Percentiles rank a stretch among this genome's conserved stretches.
Evolutionary conservation across 1,140 invertebrate genomes (phyloP).

Genomic region (Cardiocondyla obscurior): DNA sequence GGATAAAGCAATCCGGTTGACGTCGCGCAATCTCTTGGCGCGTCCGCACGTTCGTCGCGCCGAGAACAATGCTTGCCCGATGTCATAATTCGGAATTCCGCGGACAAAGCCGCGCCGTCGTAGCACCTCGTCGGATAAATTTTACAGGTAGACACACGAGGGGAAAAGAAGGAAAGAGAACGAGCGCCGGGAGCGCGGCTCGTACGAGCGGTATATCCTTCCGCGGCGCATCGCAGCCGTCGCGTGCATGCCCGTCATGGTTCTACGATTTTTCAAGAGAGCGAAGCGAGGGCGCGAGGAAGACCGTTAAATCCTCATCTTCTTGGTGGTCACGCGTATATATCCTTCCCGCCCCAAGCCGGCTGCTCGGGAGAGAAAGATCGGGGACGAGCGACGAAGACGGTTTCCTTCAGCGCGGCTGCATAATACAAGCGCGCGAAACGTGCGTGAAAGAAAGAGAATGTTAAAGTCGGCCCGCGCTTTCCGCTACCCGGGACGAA

Average conservation of each 20-base stretch:
- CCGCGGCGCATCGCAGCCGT: conserved; percentile 4
- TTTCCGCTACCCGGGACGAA: conserved; percentile 10
- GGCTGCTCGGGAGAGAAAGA: not conserved
- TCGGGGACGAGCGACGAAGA: not conserved
- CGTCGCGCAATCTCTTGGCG: conserved; percentile 36
- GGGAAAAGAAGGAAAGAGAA: not conserved
- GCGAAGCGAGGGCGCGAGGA: not conserved
- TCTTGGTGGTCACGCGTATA: conserved; percentile 53
- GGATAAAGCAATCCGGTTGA: conserved; percentile 51
- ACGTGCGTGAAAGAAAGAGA: conserved; percentile 43
- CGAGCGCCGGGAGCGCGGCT: not conserved
- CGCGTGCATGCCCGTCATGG: conserved; percentile 58
- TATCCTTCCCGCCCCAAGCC: not conserved
- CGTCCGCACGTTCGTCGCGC: not conserved
- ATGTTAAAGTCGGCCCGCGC: conserved; percentile 34
- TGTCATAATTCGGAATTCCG: conserved; percentile 50
- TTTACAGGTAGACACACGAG: conserved; percentile 11
- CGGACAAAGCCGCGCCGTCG: conserved; percentile 19
- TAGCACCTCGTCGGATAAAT: conserved; percentile 42
- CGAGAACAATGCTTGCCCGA: conserved; percentile 48
- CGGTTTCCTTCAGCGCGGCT: conserved; percentile 33
- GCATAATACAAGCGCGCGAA: conserved; percentile 37
- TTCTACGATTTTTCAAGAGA: conserved; percentile 48
- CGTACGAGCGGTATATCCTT: conserved; percentile 25
- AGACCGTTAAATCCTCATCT: conserved; percentile 56